Conservation (phyloP, 2,113 vertebrate genomes). For the Climacteris rufus region DNA sequence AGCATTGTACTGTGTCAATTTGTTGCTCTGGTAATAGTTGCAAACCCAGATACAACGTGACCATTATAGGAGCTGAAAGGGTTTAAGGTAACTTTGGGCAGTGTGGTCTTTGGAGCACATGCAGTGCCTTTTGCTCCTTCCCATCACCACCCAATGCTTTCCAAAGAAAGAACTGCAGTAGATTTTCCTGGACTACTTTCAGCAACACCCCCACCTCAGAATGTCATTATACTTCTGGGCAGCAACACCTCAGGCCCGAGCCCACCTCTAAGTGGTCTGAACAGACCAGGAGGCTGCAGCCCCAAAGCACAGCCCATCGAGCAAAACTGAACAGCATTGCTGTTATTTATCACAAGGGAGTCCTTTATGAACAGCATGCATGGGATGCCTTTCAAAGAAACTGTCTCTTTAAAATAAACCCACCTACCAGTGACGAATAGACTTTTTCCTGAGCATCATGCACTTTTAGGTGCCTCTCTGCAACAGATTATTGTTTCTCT, state of each 20-base stretch:
- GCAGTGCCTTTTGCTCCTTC: background rate
- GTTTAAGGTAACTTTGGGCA: background rate
- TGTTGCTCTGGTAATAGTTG: background rate
- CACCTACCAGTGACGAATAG: background rate
- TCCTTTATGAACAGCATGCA: background rate
- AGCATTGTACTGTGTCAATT: background rate
- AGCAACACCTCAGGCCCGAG: background rate
- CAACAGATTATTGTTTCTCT: background rate
- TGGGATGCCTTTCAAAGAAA: background rate
- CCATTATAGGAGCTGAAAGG: background rate
- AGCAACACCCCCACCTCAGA: background rate
- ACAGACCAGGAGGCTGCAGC: background rate
- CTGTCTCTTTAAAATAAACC: background rate
- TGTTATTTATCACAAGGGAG: background rate
- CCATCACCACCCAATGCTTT: background rate
- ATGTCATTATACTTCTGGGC: background rate
- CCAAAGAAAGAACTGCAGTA: background rate
- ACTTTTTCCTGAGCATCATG: background rate
- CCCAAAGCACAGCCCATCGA: background rate
- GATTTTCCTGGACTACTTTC: background rate
- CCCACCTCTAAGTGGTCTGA: background rate
- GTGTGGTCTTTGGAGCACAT: accelerated
- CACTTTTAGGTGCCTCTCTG: background rate
- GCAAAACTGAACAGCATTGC: background rate
- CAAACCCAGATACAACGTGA: background rate